phyloP scores from a whole-genome alignment of 2,888 invertebrate species.

The Eupsilia transversa region DNA sequence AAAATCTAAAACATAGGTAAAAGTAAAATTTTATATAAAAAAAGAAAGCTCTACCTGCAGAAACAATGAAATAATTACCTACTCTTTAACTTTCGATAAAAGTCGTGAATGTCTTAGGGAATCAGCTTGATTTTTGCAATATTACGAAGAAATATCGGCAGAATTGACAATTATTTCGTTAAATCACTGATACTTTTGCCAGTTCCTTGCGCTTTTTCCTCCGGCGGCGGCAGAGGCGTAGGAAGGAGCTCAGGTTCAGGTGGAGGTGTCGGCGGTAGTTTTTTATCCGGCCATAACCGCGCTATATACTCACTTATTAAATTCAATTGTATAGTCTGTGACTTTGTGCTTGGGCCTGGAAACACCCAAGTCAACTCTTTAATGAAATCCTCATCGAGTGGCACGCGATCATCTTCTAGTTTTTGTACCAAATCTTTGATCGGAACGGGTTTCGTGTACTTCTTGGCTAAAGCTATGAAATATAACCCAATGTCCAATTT shows the following conservation, averaged over 20 bases:
- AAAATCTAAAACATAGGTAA: neutral
- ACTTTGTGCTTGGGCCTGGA: constrained; percentile 36
- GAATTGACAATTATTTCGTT: neutral
- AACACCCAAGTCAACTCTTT: constrained; percentile 31
- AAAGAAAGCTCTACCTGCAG: neutral
- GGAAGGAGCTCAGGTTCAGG: constrained; percentile 3
- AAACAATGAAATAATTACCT: neutral
- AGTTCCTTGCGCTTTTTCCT: neutral
- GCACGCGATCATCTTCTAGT: constrained; percentile 18
- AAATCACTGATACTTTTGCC: no score
- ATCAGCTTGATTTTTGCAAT: neutral
- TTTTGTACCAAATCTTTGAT: constrained; percentile 33
- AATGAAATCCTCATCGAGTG: constrained; percentile 33
- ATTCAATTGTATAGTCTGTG: constrained; percentile 37
- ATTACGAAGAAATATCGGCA: neutral
- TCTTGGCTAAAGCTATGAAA: constrained; percentile 59
- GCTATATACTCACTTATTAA: constrained; percentile 29
- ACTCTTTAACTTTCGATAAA: neutral
- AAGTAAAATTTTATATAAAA: constrained; percentile 5
- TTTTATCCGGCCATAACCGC: constrained; percentile 53
- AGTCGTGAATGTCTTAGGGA: neutral
- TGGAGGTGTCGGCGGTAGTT: constrained; percentile 18
- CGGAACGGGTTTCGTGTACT: constrained; percentile 11
- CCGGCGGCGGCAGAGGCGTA: neutral
- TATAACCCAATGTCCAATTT: constrained; percentile 67